Conservation (phyloP, 2,888 invertebrate genomes). For the Lasioglossum leucozonium region DNA sequence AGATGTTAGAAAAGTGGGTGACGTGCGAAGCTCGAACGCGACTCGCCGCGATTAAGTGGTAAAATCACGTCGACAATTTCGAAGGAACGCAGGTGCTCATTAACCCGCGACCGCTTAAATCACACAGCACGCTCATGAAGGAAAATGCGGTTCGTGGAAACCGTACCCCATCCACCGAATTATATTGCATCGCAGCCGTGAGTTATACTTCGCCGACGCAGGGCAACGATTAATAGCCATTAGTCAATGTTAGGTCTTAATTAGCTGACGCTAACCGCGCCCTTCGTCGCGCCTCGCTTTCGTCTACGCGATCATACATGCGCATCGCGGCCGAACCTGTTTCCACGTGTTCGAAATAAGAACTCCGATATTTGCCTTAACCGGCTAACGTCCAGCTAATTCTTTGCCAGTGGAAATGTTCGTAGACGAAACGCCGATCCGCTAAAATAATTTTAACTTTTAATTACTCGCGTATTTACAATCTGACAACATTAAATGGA, state of each 20-base stretch:
- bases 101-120: slow-evolving; percentile 49
- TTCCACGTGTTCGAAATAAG: slow-evolving; percentile 2
- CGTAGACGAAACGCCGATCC: background rate
- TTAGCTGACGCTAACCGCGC: slow-evolving; percentile 44
- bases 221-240: slow-evolving; percentile 62
- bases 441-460: slow-evolving; percentile 25
- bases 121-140: slow-evolving; percentile 37
- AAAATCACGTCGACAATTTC: slow-evolving; percentile 4
- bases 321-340: background rate
- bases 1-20: background rate
- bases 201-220: slow-evolving; percentile 64
- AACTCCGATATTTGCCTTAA: slow-evolving; percentile 24
- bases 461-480: too few relatives aligned
- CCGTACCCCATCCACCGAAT: slow-evolving; percentile 25
- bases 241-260: slow-evolving; percentile 66
- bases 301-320: slow-evolving; percentile 29
- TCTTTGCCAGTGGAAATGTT: slow-evolving; percentile 3
- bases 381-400: slow-evolving; percentile 25
- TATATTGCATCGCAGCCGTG: slow-evolving; percentile 42
- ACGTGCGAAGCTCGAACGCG: background rate
- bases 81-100: slow-evolving; percentile 27
- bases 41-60: background rate
- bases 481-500: too few relatives aligned
- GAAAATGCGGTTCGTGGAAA: slow-evolving; percentile 40
- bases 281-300: slow-evolving; percentile 48